Conservation (phyloP, 64 coral and sea anemone genomes). For the Platygyra sinensis region DNA sequence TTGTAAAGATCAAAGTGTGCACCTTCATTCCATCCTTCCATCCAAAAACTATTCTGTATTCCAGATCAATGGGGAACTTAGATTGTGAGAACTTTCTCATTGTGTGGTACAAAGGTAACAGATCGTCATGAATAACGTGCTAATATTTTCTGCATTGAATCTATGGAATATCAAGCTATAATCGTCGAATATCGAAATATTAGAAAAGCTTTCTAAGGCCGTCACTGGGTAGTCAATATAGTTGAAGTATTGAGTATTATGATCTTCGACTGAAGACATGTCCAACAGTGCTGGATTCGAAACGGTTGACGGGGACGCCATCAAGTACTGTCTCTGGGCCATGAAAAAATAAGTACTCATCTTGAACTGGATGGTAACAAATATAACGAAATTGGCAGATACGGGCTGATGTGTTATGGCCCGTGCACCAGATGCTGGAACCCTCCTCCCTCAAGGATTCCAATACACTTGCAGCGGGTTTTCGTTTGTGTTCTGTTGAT, state of each 20-base stretch:
- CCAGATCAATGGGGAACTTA: slow-evolving; percentile 35
- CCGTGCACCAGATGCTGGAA: slow-evolving; percentile 87
- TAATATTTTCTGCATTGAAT: slow-evolving; percentile 91
- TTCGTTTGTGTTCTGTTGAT: neutral
- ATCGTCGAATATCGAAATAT: slow-evolving; percentile 67
- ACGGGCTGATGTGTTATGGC: slow-evolving; percentile 58
- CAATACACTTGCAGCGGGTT: neutral
- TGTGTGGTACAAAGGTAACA: slow-evolving; percentile 84
- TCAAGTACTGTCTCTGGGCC: slow-evolving; percentile 68
- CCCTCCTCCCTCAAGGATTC: slow-evolving; percentile 21
- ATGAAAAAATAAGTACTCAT: slow-evolving; percentile 94
- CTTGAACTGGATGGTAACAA: slow-evolving; percentile 71
- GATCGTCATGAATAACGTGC: slow-evolving; percentile 96
- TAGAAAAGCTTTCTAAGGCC: slow-evolving; percentile 53
- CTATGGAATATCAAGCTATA: slow-evolving; percentile 86
- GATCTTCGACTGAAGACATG: slow-evolving; percentile 84
- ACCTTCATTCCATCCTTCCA: slow-evolving; percentile 85
- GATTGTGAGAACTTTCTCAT: slow-evolving; percentile 61
- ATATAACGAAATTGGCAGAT: slow-evolving; percentile 90
- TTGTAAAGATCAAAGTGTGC: slow-evolving; percentile 71
- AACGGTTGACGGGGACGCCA: slow-evolving; percentile 80
- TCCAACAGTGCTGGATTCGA: slow-evolving; percentile 85
- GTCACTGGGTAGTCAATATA: slow-evolving; percentile 74
- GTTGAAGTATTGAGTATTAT: slow-evolving; percentile 93
- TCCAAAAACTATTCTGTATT: slow-evolving; percentile 68